Evolutionary conservation across 2,888 invertebrate genomes (phyloP), one percentile per base, ranked within the genome.

Genomic region (Nymphalis c-album): DNA sequence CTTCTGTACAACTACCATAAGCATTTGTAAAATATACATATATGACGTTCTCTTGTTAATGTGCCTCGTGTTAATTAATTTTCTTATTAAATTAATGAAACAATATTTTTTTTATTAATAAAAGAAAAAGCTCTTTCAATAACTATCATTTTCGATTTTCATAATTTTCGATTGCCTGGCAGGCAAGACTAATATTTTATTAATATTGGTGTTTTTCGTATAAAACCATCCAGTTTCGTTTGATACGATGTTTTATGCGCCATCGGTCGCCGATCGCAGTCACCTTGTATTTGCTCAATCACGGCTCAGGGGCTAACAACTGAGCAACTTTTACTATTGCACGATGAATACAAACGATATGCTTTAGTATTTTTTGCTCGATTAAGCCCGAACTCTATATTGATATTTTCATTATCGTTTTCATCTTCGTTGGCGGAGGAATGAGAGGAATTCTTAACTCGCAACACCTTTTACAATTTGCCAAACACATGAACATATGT

Each of bases 191-290:
- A n/a, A n/a, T n/a, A n/a, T n/a, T n/a, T n/a, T n/a, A n/a, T n/a
- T n/a, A n/a, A 35, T 10, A 5, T 45, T 58, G 7, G 18, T 40
- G n/a, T 3, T 35, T 18, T 20, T 57, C 26, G 71, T 74, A 83
- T 80, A 73, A 68, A 17, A 6, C 73, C 75, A 51, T 80, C 79
- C 82, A 68, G 67, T 68, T 74, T 78, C 83, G 82, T 84, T 83
- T 81, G 85, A 80, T 77, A 76, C 75, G 81, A 86, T 83, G 82
- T 85, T 83, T 85, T 87, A 89, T 87, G 89, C 90, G 80, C 84
- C 87, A 87, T 87, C 85, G 82, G 82, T 75, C 79, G 77, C 78
- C 77, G 81, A 83, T 82, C 79, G 74, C 75, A 77, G 77, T 76
- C 77, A 73, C 76, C 80, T 78, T 77, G 78, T 90, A 85, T 88